phyloP scores from a whole-genome alignment of 2,797 vertebrate species.

The Potorous gilbertii region DNA sequence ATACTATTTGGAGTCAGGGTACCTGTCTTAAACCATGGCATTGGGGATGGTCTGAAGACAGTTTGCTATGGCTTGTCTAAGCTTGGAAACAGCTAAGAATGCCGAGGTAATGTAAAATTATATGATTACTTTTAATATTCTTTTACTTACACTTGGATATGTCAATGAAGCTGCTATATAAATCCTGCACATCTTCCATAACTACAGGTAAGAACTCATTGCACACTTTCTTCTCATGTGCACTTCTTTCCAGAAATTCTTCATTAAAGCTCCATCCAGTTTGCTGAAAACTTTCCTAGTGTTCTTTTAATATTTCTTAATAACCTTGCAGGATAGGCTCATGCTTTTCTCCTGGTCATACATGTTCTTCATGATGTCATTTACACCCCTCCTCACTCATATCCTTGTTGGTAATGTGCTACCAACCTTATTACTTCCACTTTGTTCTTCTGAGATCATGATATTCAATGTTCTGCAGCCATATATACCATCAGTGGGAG shows the following conservation, averaged over 20 bases:
- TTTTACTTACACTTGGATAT: background rate
- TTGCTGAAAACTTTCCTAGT: background rate
- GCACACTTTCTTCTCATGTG: background rate
- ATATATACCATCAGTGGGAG: background rate
- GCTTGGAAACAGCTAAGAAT: background rate
- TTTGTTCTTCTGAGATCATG: background rate
- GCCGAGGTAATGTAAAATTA: background rate
- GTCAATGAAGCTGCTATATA: background rate
- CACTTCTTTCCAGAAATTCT: background rate
- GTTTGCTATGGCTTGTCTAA: background rate
- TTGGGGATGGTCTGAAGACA: background rate
- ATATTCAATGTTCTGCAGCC: background rate
- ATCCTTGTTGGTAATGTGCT: background rate
- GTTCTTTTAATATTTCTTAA: background rate
- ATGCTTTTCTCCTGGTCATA: background rate
- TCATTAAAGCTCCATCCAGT: background rate
- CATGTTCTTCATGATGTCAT: background rate
- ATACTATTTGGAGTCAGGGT: background rate
- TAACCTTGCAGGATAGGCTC: background rate
- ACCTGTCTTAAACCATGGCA: background rate
- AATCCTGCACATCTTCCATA: background rate
- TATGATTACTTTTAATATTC: background rate
- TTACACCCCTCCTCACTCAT: background rate
- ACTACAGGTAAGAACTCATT: background rate
- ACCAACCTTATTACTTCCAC: background rate